These are phyloP conservation scores for Axea sp. DNA, from an alignment of 2,888 invertebrate genomes.

Conservation along the genomic window DNA sequence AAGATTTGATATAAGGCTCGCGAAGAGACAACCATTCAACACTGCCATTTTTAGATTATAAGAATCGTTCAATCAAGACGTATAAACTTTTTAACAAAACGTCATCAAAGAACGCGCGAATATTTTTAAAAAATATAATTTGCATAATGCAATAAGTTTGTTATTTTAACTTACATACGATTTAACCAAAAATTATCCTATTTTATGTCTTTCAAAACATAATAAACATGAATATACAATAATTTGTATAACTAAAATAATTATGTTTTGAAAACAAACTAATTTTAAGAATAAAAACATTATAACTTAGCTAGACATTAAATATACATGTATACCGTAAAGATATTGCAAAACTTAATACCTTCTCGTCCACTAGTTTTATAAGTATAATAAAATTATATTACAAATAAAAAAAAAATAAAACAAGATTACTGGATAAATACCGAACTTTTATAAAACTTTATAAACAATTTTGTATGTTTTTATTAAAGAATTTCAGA, in stretches of 20 bases:
- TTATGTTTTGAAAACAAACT: conserved; percentile 8
- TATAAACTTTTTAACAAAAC: background rate
- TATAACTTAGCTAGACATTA: conserved; percentile 16
- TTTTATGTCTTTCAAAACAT: background rate
- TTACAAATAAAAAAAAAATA: background rate
- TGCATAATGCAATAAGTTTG: background rate
- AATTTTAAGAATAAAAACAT: background rate
- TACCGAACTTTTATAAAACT: conserved; percentile 26
- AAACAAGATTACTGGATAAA: background rate
- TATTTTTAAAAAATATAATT: conserved; percentile 11
- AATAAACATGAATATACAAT: conserved; percentile 7
- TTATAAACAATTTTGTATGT: conserved; percentile 37
- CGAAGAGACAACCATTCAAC: conserved; percentile 57
- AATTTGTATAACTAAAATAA: conserved; percentile 4
- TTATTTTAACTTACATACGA: background rate
- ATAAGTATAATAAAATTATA: conserved; percentile 34
- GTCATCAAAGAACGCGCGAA: conserved; percentile 2
- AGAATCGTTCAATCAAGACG: conserved; percentile 18
- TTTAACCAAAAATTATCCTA: background rate
- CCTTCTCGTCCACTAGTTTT: conserved; percentile 59
- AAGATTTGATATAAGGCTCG: conserved; percentile 29
- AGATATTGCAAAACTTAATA: conserved; percentile 29
- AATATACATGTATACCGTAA: conserved; percentile 23
- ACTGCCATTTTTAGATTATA: conserved; percentile 61
- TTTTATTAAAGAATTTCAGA: conserved; percentile 8